Evolutionary conservation across 2,888 invertebrate species (phyloP).

Genomic region (Agrenia bidenticulata): DNA sequence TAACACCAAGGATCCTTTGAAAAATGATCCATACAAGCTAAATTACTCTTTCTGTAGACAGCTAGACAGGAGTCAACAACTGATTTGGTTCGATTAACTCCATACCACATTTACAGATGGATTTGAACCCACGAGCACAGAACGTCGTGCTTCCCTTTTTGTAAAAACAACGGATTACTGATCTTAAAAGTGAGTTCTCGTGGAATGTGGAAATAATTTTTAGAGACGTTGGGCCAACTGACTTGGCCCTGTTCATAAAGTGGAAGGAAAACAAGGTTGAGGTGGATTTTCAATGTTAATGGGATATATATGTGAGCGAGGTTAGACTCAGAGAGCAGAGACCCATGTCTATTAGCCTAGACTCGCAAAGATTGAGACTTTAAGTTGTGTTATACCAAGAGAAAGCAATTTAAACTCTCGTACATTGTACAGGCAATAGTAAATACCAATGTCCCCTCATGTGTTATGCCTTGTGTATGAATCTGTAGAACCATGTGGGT

Average conservation of each 20-base stretch:
- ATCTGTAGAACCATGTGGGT: too few relatives aligned
- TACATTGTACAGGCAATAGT: too few relatives aligned
- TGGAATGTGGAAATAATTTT: neutral
- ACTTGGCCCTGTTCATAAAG: neutral
- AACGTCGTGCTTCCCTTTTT: neutral
- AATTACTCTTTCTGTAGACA: conserved; percentile 10
- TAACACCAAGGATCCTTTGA: conserved; percentile 41
- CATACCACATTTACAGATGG: neutral
- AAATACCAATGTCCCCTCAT: too few relatives aligned
- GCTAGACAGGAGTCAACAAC: neutral
- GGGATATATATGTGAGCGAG: too few relatives aligned
- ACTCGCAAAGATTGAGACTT: neutral
- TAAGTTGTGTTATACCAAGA: neutral
- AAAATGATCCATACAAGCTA: conserved; percentile 37
- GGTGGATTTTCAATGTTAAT: neutral
- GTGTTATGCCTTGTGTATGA: too few relatives aligned
- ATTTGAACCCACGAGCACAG: too few relatives aligned
- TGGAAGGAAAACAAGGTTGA: neutral
- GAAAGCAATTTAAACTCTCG: too few relatives aligned
- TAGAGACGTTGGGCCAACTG: neutral
- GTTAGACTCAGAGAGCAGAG: too few relatives aligned
- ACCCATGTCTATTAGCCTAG: neutral
- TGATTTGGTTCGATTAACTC: neutral
- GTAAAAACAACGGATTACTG: neutral
- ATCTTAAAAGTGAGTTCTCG: neutral